These are phyloP conservation scores for Hoplodrina ambigua DNA, from an alignment of 2,888 invertebrate species.

Conservation along the genomic window DNA sequence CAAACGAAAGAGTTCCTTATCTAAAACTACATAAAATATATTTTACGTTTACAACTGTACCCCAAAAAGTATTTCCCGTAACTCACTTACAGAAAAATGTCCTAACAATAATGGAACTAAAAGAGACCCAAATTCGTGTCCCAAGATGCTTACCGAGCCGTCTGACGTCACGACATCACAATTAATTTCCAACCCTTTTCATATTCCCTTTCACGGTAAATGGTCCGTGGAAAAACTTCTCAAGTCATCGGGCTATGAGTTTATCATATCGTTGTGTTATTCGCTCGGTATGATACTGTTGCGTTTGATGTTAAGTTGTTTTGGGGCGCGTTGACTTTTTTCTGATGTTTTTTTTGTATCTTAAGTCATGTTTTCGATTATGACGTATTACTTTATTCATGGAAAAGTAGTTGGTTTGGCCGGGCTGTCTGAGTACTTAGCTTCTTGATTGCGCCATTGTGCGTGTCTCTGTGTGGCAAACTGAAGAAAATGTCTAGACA, in stretches of 20 bases:
- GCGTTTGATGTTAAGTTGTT: conserved; percentile 34
- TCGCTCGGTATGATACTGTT: conserved; percentile 36
- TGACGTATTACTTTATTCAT: not conserved
- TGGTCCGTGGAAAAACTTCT: conserved; percentile 79
- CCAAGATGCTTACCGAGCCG: conserved; percentile 60
- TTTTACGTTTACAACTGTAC: conserved; percentile 6
- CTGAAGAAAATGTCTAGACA: too few relatives aligned
- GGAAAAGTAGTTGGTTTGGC: too few relatives aligned
- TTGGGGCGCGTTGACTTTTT: conserved; percentile 2
- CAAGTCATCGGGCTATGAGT: conserved; percentile 66
- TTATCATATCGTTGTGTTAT: conserved; percentile 59
- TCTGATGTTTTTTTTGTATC: conserved; percentile 1
- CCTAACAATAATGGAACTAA: conserved; percentile 48
- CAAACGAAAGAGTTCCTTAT: not conserved
- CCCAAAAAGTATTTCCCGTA: conserved; percentile 16
- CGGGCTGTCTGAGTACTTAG: too few relatives aligned
- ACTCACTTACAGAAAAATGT: conserved; percentile 26
- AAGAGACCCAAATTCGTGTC: conserved; percentile 50
- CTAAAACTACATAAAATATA: not conserved
- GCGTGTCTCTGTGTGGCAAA: not conserved
- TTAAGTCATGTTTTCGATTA: not conserved
- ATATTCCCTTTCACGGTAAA: conserved; percentile 76
- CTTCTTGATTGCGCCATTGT: too few relatives aligned
- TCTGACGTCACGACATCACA: conserved; percentile 80
- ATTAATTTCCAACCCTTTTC: conserved; percentile 81